These are phyloP conservation scores for Gnathonemus echidnorhynchus DNA, from an alignment of 2,113 vertebrate species.

Conservation along the genomic window DNA sequence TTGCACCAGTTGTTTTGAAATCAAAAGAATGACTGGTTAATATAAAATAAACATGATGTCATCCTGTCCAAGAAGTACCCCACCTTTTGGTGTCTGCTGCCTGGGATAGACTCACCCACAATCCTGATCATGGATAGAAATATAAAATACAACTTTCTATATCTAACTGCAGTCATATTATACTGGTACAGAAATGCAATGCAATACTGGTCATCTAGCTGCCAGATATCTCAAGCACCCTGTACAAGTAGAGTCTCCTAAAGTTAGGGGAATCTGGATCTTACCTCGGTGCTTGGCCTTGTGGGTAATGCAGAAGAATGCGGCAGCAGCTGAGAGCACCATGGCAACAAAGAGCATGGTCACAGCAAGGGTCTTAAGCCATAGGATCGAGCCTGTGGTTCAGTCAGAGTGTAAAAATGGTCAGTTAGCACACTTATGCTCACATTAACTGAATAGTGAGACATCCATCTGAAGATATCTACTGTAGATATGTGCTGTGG, in stretches of 20 bases:
- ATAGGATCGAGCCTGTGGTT: conserved; percentile 42
- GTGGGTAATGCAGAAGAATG: conserved; percentile 45
- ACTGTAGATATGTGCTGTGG: not conserved
- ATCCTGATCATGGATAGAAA: not conserved
- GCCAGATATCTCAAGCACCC: not conserved
- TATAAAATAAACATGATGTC: not conserved
- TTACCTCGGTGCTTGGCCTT: conserved; percentile 47
- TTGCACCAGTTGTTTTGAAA: not conserved
- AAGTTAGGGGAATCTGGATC: not conserved
- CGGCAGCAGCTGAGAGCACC: conserved; percentile 39
- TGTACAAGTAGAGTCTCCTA: not conserved
- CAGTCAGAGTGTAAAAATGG: not conserved
- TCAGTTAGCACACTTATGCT: not conserved
- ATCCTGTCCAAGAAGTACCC: not conserved
- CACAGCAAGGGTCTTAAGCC: conserved; percentile 50
- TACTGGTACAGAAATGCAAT: not conserved
- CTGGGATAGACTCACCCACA: not conserved
- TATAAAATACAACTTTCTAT: not conserved
- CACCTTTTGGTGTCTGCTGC: not conserved
- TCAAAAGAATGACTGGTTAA: not conserved
- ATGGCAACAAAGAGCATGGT: conserved; percentile 44
- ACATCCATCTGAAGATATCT: not conserved
- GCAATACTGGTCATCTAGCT: not conserved
- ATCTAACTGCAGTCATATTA: not conserved
- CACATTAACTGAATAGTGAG: not conserved